Conservation (phyloP, 2,888 invertebrate species). For the Atrina japonica region DNA sequence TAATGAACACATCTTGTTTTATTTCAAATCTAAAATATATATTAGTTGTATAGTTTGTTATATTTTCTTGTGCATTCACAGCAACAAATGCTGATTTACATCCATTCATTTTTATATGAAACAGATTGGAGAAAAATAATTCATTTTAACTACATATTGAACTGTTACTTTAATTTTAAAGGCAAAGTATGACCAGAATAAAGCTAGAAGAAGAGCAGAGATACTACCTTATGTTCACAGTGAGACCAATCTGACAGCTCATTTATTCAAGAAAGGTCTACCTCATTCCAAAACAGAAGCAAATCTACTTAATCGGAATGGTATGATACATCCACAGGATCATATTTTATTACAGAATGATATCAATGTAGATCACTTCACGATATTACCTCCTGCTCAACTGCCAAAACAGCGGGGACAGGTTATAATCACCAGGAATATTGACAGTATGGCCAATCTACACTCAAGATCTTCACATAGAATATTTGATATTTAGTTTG, state of each 20-base stretch:
- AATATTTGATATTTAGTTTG: slow-evolving; percentile 20
- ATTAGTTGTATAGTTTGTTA: too few species aligned
- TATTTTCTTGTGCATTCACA: too few species aligned
- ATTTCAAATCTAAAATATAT: too few species aligned
- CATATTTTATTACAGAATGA: slow-evolving; percentile 36
- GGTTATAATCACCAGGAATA: not conserved
- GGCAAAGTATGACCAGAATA: slow-evolving; percentile 88
- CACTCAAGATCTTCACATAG: slow-evolving; percentile 29
- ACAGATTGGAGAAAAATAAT: too few species aligned
- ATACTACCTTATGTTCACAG: slow-evolving; percentile 83
- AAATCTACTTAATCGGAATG: slow-evolving; percentile 41
- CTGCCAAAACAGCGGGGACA: not conserved
- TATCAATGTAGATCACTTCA: slow-evolving; percentile 32
- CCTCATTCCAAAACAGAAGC: slow-evolving; percentile 61
- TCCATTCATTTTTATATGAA: not conserved
- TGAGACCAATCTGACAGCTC: slow-evolving; percentile 50
- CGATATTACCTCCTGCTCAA: slow-evolving; percentile 25
- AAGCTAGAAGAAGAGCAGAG: slow-evolving; percentile 82
- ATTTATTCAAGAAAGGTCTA: slow-evolving; percentile 33
- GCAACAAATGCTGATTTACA: too few species aligned
- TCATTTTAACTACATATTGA: too few species aligned
- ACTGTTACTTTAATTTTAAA: too few species aligned
- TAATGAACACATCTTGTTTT: too few species aligned
- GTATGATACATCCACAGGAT: slow-evolving; percentile 33
- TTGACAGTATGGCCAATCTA: slow-evolving; percentile 12